Evolutionary conservation across 2,113 vertebrate genomes (phyloP).

Genomic region (Lagenorhynchus albirostris): DNA sequence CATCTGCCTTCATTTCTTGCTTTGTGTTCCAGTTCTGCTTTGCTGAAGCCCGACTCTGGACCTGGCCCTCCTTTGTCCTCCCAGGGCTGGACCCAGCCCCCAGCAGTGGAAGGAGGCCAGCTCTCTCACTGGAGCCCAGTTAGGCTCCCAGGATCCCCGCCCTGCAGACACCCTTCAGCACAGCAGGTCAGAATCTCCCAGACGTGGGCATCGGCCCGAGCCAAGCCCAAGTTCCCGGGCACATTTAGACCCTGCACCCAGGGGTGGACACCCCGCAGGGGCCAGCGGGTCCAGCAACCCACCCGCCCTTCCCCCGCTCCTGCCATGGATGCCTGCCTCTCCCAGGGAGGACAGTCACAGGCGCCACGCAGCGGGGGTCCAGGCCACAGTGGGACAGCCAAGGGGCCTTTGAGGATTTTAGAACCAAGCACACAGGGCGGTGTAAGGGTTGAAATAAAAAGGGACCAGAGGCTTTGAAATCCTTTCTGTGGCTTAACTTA

Average conservation of each 20-base stretch:
- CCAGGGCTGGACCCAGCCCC: too few relatives aligned
- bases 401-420: neutral
- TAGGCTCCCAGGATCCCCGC: fast-evolving
- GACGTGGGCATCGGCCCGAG: neutral
- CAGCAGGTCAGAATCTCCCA: neutral
- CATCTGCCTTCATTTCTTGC: neutral
- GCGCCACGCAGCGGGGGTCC: fast-evolving
- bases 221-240: too few relatives aligned
- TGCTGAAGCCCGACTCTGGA: neutral
- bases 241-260: too few relatives aligned
- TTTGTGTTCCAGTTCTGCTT: neutral
- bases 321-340: fast-evolving
- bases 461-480: neutral
- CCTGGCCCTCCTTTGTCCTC: neutral
- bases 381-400: neutral
- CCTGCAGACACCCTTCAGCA: too few relatives aligned
- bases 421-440: fast-evolving
- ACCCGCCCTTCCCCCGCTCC: fast-evolving
- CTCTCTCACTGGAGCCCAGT: fast-evolving
- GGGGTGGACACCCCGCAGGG: neutral
- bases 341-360: neutral
- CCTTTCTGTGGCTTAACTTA: neutral
- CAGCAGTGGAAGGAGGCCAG: neutral
- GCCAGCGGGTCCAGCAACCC: neutral
- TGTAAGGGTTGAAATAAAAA: neutral